A percentile compares a stretch with the other conserved stretches of the same genome.
phyloP scores from a whole-genome alignment of 2,888 invertebrate species.

The Dynastes hyllus region DNA sequence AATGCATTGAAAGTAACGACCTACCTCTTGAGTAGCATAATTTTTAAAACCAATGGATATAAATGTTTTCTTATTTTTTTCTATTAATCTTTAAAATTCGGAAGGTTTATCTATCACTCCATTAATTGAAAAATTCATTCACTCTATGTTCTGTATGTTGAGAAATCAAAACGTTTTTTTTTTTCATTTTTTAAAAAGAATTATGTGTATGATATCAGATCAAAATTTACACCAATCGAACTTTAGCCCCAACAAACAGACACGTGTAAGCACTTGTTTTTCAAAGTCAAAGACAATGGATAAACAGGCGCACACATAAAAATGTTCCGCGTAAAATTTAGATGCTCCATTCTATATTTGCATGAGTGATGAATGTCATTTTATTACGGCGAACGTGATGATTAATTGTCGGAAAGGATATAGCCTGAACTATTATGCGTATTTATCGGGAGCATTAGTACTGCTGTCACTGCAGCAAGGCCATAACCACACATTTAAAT shows the following conservation, averaged over 20 bases:
- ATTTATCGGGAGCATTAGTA: constrained; percentile 11
- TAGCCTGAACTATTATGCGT: constrained; percentile 6
- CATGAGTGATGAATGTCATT: background rate
- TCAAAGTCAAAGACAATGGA: constrained; percentile 19
- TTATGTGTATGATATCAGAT: too few relatives aligned
- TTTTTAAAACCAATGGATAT: too few relatives aligned
- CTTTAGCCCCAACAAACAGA: background rate
- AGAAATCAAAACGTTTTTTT: too few relatives aligned
- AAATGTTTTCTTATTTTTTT: too few relatives aligned
- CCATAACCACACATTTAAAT: background rate
- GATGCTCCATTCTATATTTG: constrained; percentile 8
- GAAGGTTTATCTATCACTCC: too few relatives aligned
- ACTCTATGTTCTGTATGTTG: too few relatives aligned
- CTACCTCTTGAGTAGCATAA: too few relatives aligned
- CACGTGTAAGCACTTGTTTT: background rate
- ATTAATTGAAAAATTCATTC: too few relatives aligned
- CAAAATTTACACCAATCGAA: too few relatives aligned
- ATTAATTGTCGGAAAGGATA: constrained; percentile 23
- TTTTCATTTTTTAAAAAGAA: too few relatives aligned
- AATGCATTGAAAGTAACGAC: too few relatives aligned
- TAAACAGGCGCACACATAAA: background rate
- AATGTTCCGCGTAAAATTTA: constrained; percentile 11
- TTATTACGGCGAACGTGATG: constrained; percentile 3
- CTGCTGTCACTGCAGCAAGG: constrained; percentile 22
- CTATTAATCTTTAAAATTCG: too few relatives aligned